Conservation (phyloP, 2,888 invertebrate species). For the Dascillus cervinus region DNA sequence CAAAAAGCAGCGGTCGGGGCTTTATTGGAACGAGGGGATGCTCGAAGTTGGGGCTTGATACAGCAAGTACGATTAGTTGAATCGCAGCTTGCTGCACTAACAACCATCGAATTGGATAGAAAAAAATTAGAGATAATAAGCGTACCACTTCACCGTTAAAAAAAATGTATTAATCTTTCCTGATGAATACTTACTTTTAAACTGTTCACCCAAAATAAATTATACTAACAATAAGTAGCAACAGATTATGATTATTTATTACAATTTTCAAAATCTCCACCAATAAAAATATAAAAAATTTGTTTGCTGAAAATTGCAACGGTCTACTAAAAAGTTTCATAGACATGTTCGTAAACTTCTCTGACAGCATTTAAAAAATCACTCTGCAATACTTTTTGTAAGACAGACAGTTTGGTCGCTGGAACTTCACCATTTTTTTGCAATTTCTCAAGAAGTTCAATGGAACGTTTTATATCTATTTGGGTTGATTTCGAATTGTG, state of each 20-base stretch:
- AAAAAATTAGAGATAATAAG: slow-evolving; percentile 60
- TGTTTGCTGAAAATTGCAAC: no score
- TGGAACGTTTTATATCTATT: slow-evolving; percentile 91
- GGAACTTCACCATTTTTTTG: slow-evolving; percentile 96
- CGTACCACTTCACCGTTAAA: no score
- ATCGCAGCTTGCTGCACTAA: slow-evolving; percentile 61
- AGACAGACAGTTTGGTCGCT: slow-evolving; percentile 85
- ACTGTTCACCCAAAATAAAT: no score
- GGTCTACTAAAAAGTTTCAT: slow-evolving; percentile 97
- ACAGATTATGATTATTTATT: no score
- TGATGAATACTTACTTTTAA: no score
- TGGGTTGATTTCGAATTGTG: no score
- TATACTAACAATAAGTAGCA: no score
- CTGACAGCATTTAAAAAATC: slow-evolving; percentile 95
- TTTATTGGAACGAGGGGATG: slow-evolving; percentile 63
- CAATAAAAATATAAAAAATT: no score
- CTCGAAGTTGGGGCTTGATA: slow-evolving; percentile 66
- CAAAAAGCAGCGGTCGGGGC: slow-evolving; percentile 67
- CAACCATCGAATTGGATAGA: slow-evolving; percentile 64
- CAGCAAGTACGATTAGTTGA: slow-evolving; percentile 70
- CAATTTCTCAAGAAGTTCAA: slow-evolving; percentile 89
- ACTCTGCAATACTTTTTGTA: slow-evolving; percentile 95
- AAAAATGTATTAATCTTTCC: no score
- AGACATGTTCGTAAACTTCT: slow-evolving; percentile 99
- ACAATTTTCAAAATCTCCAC: no score